Evolutionary conservation across 37 sponge, comb jelly and placozoan genomes (phyloP).

Genomic region (Chondrosia reniformis): DNA sequence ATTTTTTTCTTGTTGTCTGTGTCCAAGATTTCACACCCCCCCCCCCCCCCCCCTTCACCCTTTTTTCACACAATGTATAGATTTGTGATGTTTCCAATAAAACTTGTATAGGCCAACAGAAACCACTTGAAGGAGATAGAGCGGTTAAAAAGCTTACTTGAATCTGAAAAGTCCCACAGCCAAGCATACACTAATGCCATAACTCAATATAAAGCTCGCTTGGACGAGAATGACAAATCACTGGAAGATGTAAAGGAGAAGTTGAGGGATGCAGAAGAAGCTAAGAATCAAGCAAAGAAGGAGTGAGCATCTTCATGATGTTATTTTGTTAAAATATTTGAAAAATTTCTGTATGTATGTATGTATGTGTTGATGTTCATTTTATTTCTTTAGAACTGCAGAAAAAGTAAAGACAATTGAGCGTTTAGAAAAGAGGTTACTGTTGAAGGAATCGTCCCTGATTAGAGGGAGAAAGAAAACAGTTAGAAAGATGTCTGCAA

Average conservation of each 20-base stretch:
- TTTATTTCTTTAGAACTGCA: neutral
- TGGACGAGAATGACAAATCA: constrained; percentile 3
- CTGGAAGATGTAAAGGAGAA: neutral
- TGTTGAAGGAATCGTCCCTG: no score
- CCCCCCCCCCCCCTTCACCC: no score
- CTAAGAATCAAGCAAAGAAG: neutral
- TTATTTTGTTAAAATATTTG: neutral
- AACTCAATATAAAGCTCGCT: neutral
- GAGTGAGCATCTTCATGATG: constrained; percentile 6
- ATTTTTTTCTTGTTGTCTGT: no score
- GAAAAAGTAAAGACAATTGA: constrained; percentile 10
- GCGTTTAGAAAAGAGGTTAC: neutral
- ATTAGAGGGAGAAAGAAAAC: neutral
- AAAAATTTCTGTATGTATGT: neutral
- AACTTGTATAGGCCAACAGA: neutral
- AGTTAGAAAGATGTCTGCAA: neutral
- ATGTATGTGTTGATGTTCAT: neutral
- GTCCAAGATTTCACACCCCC: no score
- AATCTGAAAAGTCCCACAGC: neutral
- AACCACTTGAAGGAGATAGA: neutral
- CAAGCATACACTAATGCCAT: neutral
- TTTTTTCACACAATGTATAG: no score
- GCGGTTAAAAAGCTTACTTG: neutral
- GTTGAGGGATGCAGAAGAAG: neutral
- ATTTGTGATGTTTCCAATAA: no score